These are phyloP conservation scores for Vidua macroura DNA, from an alignment of 2,113 vertebrate species.

Conservation along the genomic window DNA sequence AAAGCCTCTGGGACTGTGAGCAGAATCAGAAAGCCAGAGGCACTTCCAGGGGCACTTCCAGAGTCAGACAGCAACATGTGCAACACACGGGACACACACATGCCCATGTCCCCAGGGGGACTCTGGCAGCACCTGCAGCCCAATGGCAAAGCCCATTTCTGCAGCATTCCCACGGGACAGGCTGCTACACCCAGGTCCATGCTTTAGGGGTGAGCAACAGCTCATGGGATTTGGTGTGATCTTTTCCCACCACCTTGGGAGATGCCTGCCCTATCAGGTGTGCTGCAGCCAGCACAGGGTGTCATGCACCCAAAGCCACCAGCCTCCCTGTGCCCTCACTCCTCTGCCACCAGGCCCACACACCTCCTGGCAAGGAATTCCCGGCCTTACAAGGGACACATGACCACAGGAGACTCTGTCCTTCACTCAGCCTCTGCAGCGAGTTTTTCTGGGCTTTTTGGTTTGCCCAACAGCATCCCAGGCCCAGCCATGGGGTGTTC, in stretches of 20 bases:
- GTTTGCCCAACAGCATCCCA: background rate
- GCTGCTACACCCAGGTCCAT: background rate
- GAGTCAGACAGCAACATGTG: background rate
- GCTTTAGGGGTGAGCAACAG: background rate
- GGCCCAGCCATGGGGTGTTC: background rate
- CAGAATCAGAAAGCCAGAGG: background rate
- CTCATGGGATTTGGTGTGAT: background rate
- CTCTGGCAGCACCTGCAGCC: background rate
- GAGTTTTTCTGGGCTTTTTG: background rate
- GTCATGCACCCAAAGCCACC: background rate
- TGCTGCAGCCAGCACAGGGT: background rate
- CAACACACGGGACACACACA: background rate
- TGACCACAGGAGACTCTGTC: background rate
- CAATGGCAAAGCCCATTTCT: rapidly evolving
- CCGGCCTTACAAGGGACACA: background rate
- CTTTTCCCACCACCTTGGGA: background rate
- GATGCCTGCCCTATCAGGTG: background rate
- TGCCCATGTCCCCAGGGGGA: rapidly evolving
- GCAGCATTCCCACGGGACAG: rapidly evolving
- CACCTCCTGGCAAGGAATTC: background rate
- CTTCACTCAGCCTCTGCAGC: background rate
- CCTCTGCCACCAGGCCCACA: background rate
- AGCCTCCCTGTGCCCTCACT: rapidly evolving
- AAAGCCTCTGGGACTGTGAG: background rate
- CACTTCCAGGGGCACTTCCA: background rate